Conservation (phyloP, 1,140 invertebrate species). For the Drosophila ironensis region DNA sequence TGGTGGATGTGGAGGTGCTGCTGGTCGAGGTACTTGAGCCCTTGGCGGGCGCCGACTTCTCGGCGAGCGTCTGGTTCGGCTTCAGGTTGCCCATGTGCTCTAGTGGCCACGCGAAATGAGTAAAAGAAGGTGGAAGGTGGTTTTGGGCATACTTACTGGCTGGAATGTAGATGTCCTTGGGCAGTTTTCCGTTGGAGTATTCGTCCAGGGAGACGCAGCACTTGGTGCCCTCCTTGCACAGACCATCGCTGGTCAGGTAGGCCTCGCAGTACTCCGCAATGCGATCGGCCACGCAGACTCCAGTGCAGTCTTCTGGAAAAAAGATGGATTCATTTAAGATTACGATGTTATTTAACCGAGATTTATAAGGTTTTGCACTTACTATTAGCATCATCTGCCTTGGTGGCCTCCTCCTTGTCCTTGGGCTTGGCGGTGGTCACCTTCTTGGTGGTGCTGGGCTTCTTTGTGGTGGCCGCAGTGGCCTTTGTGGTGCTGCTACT, state of each 20-base stretch:
- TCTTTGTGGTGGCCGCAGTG: conserved; percentile 69
- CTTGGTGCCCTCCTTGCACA: conserved; percentile 88
- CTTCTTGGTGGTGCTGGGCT: conserved; percentile 65
- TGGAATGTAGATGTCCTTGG: conserved; percentile 88
- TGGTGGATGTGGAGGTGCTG: conserved; percentile 36
- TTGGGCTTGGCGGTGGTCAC: conserved; percentile 52
- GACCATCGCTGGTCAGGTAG: conserved; percentile 86
- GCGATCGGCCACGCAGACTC: conserved; percentile 91
- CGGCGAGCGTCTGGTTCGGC: conserved; percentile 47
- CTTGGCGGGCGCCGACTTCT: conserved; percentile 48
- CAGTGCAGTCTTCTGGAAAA: conserved; percentile 84
- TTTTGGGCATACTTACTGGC: conserved; percentile 75
- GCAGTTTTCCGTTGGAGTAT: conserved; percentile 86
- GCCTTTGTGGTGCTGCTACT: conserved; percentile 80
- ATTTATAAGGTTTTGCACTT: background rate
- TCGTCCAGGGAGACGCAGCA: conserved; percentile 90
- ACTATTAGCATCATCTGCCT: conserved; percentile 61
- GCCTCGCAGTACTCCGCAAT: conserved; percentile 93
- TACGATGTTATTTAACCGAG: background rate
- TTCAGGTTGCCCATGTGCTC: conserved; percentile 74
- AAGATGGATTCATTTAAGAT: background rate
- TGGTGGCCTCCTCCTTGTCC: conserved; percentile 52
- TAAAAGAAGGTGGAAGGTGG: fast-evolving
- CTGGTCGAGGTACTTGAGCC: conserved; percentile 32
- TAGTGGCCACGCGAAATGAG: background rate